These are phyloP conservation scores for Leptocoma aspasia DNA, from an alignment of 2,113 vertebrate species.

Conservation along the genomic window DNA sequence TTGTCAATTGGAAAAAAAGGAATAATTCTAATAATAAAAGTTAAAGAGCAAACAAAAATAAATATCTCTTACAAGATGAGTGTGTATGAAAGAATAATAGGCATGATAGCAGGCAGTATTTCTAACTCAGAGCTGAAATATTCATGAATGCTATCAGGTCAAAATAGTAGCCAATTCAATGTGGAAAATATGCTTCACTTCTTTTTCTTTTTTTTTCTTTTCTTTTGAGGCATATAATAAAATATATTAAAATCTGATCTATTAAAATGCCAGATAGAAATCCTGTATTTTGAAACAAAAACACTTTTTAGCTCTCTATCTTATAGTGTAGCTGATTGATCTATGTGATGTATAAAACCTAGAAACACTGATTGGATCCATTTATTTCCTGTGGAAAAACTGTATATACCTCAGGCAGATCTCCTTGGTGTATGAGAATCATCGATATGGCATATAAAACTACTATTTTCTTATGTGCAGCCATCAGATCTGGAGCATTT, in stretches of 20 bases:
- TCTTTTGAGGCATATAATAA: not conserved
- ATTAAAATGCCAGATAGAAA: not conserved
- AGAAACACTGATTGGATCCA: not conserved
- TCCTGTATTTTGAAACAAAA: conserved; percentile 19
- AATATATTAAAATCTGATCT: not conserved
- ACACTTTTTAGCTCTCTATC: not conserved
- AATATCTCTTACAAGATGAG: not conserved
- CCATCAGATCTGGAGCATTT: not conserved
- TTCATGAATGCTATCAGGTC: not conserved
- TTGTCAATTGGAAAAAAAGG: conserved; percentile 30
- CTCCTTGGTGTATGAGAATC: not conserved
- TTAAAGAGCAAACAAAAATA: not conserved
- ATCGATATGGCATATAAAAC: not conserved
- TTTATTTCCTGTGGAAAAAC: not conserved
- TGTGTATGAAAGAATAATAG: not conserved
- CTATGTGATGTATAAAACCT: not conserved
- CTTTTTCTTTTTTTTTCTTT: not conserved
- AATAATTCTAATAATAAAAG: not conserved
- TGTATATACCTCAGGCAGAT: not conserved
- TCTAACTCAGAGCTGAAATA: not conserved
- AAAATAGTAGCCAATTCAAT: not conserved
- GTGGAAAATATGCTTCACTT: not conserved
- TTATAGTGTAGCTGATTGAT: not conserved
- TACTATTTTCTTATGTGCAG: not conserved
- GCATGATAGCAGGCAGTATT: not conserved